Evolutionary conservation across 2,113 vertebrate genomes (phyloP), one percentile per base, ranked within the genome.

Genomic region (Nicator chloris): DNA sequence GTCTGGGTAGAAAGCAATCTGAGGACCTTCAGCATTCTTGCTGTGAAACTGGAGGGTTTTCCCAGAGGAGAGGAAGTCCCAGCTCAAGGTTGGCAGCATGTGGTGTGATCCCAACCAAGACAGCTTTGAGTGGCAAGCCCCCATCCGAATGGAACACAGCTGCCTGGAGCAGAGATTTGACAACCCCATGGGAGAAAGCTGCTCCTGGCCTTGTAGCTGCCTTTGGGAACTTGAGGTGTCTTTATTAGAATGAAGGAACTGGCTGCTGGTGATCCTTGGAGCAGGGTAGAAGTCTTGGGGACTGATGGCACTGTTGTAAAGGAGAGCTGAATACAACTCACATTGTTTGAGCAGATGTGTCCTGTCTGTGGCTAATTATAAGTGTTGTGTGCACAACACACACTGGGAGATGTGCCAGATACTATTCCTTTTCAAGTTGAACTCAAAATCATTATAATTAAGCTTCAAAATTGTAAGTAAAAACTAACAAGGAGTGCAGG

Each of bases 381-480:
- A 92, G 81, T 0, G 2, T 89, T 89, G 75, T 45, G 6, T 93
- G 88, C 86, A 89, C 83, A 91, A 70, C 91, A 91, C 49, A 82
- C 68, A 16, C 82, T 77, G 94, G 92, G 88, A 95, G 51, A 53
- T 63, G 79, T 95, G 92, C 96, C 94, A 96, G 90, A 70, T 95
- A 90, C 79, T 82, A 54, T 78, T 90, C 83, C 88, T 93, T 91
- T 85, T 88, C 63, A 49, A 0, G 7, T 64, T 86, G 79, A 93
- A 93, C 79, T 88, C 56, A n/a, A 86, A 86, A 96, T 90, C 64
- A 60, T 93, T 94, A 77, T 91, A 95, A 96, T 97, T 96, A 96
- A 92, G 82, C 39, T 95, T 94, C 78, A 59, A 95, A 93, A 95
- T 86, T 86, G 35, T 68, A 90, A 93, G 92, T 83, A 40, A 83